These are phyloP conservation scores for Pseudomyrmex pallidus DNA, from an alignment of 1,140 invertebrate species.

Conservation along the genomic window DNA sequence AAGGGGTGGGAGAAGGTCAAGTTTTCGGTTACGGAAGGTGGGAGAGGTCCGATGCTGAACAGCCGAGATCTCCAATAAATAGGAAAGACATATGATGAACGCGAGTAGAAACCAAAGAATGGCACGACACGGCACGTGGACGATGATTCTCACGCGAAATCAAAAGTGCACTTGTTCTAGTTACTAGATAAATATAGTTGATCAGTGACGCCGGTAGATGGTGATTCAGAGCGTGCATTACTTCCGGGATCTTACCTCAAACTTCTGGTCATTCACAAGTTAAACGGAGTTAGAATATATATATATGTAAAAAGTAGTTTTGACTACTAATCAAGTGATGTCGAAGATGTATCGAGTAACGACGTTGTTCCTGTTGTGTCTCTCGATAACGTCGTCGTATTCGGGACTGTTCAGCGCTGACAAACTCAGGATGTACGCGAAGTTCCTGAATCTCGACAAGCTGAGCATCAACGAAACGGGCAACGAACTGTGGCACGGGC, in stretches of 20 bases:
- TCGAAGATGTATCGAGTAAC: constrained; percentile 73
- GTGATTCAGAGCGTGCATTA: constrained; percentile 48
- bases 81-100: constrained; percentile 40
- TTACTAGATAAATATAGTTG: constrained; percentile 23
- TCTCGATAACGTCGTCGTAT: constrained; percentile 57
- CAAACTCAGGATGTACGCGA: constrained; percentile 75
- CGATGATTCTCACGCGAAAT: constrained; percentile 44
- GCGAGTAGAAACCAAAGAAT: constrained; percentile 56
- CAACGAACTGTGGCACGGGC: constrained; percentile 89
- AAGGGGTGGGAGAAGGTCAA: constrained; percentile 39
- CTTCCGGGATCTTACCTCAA: constrained; percentile 56
- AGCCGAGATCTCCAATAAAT: constrained; percentile 33
- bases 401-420: constrained; percentile 75
- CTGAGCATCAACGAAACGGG: constrained; percentile 82
- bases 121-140: constrained; percentile 60
- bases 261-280: constrained; percentile 42
- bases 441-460: constrained; percentile 69
- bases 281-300: constrained; percentile 23
- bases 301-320: neutral
- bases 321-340: neutral
- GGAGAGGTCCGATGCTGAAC: constrained; percentile 3
- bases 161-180: constrained; percentile 60
- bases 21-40: constrained; percentile 14
- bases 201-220: constrained; percentile 26
- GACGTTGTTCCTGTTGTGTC: constrained; percentile 68